phyloP scores from a whole-genome alignment of 2,888 invertebrate species.

The Drosophila paranaensis region DNA sequence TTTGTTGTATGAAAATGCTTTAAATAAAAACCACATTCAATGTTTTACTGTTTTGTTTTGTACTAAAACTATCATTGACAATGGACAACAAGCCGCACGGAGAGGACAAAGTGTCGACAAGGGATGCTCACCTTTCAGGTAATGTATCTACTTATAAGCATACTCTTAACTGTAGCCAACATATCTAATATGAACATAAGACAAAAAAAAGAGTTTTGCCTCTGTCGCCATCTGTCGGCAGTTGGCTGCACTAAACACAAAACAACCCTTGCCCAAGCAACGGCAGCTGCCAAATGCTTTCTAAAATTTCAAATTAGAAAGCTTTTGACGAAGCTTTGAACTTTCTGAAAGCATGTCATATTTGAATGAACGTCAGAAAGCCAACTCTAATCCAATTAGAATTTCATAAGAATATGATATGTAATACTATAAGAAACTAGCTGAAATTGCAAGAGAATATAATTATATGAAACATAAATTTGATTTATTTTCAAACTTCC shows the following conservation, averaged over 20 bases:
- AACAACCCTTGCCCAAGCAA: constrained; percentile 35
- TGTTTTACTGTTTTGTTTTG: constrained; percentile 25
- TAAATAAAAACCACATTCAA: constrained; percentile 42
- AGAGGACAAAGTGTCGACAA: not conserved
- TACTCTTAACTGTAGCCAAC: not conserved
- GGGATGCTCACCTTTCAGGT: constrained; percentile 17
- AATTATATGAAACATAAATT: too few species aligned
- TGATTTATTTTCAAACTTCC: too few species aligned
- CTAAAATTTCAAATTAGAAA: constrained; percentile 76
- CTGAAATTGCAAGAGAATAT: too few species aligned
- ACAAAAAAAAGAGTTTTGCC: not conserved
- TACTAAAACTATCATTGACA: constrained; percentile 1
- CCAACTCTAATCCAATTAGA: constrained; percentile 33
- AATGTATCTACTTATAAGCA: constrained; percentile 18
- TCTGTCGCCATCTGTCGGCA: constrained; percentile 63
- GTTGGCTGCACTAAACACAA: constrained; percentile 38
- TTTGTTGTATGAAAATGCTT: constrained; percentile 48
- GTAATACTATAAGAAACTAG: not conserved
- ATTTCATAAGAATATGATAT: too few species aligned
- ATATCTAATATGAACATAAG: not conserved
- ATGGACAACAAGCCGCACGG: not conserved
- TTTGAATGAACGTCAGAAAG: constrained; percentile 25
- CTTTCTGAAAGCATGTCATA: constrained; percentile 30
- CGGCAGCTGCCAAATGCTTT: constrained; percentile 52
- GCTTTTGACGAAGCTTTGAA: constrained; percentile 69